phyloP scores from a whole-genome alignment of 2,797 vertebrate genomes.

The Micropoecilia bifurca region DNA sequence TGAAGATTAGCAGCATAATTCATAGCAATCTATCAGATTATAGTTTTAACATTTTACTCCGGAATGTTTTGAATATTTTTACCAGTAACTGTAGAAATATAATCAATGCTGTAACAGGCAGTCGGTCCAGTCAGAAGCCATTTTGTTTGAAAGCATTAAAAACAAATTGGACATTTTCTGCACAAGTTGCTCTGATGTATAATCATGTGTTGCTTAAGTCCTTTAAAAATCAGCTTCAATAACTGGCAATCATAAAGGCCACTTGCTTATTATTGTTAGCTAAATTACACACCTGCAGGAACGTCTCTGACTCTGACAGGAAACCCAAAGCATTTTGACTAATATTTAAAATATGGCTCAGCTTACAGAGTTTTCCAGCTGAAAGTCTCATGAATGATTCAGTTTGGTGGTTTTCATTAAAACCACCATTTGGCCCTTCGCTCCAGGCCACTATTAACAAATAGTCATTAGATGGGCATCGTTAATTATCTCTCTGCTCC shows the following conservation, averaged over 20 bases:
- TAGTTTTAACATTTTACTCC: background rate
- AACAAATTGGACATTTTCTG: background rate
- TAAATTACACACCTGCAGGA: background rate
- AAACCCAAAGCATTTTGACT: background rate
- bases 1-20: background rate
- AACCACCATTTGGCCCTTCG: slow-evolving; percentile 55
- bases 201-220: background rate
- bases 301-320: background rate
- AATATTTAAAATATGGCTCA: slow-evolving; percentile 27
- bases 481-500: slow-evolving; percentile 68
- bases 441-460: slow-evolving; percentile 64
- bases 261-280: background rate
- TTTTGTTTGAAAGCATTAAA: background rate
- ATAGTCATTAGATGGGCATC: slow-evolving; percentile 69
- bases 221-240: background rate
- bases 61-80: background rate
- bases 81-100: background rate
- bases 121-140: background rate
- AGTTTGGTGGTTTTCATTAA: slow-evolving; percentile 70
- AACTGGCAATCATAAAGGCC: background rate
- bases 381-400: slow-evolving; percentile 56
- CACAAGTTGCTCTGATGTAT: background rate
- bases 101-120: background rate
- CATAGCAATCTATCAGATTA: background rate
- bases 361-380: slow-evolving; percentile 55